Percentiles rank a stretch among this genome's conserved stretches.
phyloP scores from a whole-genome alignment of 2,888 invertebrate species.

The Pilophorus perplexus region DNA sequence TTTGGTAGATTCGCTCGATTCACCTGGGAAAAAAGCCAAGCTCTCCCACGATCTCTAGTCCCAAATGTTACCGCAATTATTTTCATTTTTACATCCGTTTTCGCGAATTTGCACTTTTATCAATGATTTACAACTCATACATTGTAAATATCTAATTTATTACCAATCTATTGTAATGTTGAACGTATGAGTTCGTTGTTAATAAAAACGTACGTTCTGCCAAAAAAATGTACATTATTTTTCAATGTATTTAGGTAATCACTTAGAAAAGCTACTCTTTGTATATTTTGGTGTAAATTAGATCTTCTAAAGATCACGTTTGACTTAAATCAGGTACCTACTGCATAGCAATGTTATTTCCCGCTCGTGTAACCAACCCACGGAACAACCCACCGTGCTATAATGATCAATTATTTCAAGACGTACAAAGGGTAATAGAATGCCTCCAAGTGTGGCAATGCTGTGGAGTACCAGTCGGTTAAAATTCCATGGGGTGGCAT shows the following conservation, averaged over 20 bases:
- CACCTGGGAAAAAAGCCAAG: constrained; percentile 28
- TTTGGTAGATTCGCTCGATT: neutral
- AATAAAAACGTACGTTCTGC: constrained; percentile 5
- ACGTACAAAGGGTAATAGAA: too few relatives aligned
- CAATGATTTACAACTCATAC: too few relatives aligned
- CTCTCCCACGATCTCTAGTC: constrained; percentile 36
- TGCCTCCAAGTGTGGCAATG: too few relatives aligned
- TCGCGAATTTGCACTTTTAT: too few relatives aligned
- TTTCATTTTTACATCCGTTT: neutral
- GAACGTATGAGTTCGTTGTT: constrained; percentile 16
- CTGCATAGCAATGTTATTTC: too few relatives aligned
- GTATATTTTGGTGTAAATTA: constrained; percentile 13
- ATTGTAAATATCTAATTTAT: constrained; percentile 9
- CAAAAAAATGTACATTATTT: constrained; percentile 4
- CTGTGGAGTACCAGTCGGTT: too few relatives aligned
- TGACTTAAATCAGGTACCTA: too few relatives aligned
- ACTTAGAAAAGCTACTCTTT: neutral
- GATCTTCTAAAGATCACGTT: constrained; percentile 2
- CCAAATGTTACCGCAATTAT: constrained; percentile 24
- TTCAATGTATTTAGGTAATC: constrained; percentile 11
- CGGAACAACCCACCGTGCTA: too few relatives aligned
- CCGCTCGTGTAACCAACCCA: too few relatives aligned
- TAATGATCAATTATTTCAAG: too few relatives aligned
- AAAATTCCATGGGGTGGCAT: too few relatives aligned
- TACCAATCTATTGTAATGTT: neutral